Percentiles rank a stretch among this genome's conserved stretches.
These are phyloP conservation scores for Holothuria scabra DNA, from an alignment of 53 echinoderm and acorn worm genomes.

Conservation along the genomic window DNA sequence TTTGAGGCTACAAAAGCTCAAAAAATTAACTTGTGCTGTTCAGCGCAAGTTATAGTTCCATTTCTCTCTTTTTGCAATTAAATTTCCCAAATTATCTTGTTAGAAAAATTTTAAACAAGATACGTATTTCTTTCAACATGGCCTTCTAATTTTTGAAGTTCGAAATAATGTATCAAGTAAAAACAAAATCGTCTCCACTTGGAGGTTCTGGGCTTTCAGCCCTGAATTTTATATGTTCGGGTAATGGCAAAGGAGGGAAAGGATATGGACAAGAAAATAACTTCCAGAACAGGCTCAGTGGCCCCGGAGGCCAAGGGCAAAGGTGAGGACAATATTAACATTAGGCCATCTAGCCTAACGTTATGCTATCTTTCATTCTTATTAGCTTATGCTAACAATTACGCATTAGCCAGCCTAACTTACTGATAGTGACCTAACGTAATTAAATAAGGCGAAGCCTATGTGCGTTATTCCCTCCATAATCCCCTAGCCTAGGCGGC, in stretches of 20 bases:
- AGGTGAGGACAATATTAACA: slow-evolving; percentile 15
- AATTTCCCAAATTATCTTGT: slow-evolving; percentile 6
- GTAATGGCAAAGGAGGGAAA: slow-evolving; percentile 54
- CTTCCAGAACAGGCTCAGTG: slow-evolving; percentile 15
- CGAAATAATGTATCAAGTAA: slow-evolving; percentile 43
- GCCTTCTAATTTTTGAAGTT: slow-evolving; percentile 45
- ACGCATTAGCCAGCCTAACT: too few relatives aligned
- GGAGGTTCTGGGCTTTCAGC: slow-evolving; percentile 32
- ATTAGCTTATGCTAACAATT: too few relatives aligned
- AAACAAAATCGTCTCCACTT: slow-evolving; percentile 47
- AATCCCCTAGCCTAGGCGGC: too few relatives aligned
- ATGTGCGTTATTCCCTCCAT: too few relatives aligned
- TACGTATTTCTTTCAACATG: slow-evolving; percentile 42
- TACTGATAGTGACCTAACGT: too few relatives aligned
- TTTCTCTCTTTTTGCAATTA: neutral
- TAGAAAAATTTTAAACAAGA: slow-evolving; percentile 14
- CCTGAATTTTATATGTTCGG: neutral
- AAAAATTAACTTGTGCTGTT: slow-evolving; percentile 28
- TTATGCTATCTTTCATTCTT: too few relatives aligned
- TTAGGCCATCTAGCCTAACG: too few relatives aligned
- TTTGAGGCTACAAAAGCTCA: slow-evolving; percentile 19
- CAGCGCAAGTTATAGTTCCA: slow-evolving; percentile 38
- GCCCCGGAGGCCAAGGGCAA: slow-evolving; percentile 48
- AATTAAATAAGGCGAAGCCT: too few relatives aligned
- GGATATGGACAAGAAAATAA: slow-evolving; percentile 50